Evolutionary conservation across 2,888 invertebrate species (phyloP), one percentile per base, ranked within the genome.

Genomic region (Carpatolechia fugitivella): DNA sequence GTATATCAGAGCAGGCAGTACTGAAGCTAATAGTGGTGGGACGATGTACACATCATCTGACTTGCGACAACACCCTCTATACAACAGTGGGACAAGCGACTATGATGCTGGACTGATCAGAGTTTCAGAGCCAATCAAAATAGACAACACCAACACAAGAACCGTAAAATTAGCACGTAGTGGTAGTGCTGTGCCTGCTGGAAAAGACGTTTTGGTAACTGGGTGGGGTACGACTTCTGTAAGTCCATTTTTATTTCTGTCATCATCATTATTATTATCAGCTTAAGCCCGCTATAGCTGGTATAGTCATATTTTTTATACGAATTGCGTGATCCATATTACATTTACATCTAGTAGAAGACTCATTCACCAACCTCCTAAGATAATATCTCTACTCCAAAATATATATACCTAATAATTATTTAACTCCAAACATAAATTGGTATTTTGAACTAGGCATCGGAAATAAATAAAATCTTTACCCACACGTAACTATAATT

Each of bases 211-310:
- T 0, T 58, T 70, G 8, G 71, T 88, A 0, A 74, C 81, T 6
- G 89, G 89, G 10, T 90, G 87, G 86, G 89, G 88, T n/a, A 69
- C 76, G 13, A 86, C 80, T 16, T 61, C 66, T 13, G 86, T 87
- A 67, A 80, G 81, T 56, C 1, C 8, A 8, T 4, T 16, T 16
- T 24, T 4, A 24, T 24, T 24, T 6, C 24, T 24, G 6, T n/a
- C n/a, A n/a, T n/a, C n/a, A n/a, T n/a, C n/a, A n/a, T n/a, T n/a
- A n/a, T n/a, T n/a, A n/a, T n/a, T n/a, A n/a, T n/a, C n/a, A n/a
- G n/a, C n/a, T n/a, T n/a, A n/a, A n/a, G n/a, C n/a, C n/a, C n/a
- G n/a, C n/a, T n/a, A n/a, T n/a, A n/a, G n/a, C n/a, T n/a, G n/a
- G n/a, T n/a, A n/a, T n/a, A n/a, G n/a, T n/a, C n/a, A n/a, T n/a